Evolutionary conservation across 2,113 vertebrate species (phyloP).

Genomic region (Lasiurus cinereus): DNA sequence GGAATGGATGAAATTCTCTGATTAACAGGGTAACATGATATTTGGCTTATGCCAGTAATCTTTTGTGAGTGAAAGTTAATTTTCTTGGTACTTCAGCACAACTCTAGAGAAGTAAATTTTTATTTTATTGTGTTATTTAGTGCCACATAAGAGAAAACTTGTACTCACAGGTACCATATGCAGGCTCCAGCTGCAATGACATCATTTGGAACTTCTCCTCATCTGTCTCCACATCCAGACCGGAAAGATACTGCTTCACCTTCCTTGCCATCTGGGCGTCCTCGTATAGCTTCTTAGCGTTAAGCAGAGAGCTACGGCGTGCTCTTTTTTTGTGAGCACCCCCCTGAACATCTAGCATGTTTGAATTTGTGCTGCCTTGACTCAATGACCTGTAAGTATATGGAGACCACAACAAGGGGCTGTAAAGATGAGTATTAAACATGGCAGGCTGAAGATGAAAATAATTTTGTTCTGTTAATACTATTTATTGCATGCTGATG

Average conservation of each 20-base stretch:
- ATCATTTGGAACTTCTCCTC: constrained; percentile 96
- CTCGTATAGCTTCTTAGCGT: constrained; percentile 98
- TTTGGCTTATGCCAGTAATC: neutral
- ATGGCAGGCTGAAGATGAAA: constrained; percentile 76
- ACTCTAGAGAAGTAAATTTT: constrained; percentile 4
- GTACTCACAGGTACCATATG: constrained; percentile 95
- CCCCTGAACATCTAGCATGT: constrained; percentile 96
- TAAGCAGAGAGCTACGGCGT: constrained; percentile 96
- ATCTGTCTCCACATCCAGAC: constrained; percentile 94
- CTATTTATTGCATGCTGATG: constrained; percentile 89
- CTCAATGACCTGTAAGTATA: constrained; percentile 93
- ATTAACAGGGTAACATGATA: neutral
- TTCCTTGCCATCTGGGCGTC: constrained; percentile 98
- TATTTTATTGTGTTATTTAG: neutral
- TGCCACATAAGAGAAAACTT: neutral
- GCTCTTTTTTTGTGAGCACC: constrained; percentile 96
- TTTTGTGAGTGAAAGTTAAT: neutral
- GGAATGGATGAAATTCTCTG: neutral
- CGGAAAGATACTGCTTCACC: constrained; percentile 97
- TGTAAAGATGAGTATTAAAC: neutral
- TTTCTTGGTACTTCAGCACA: constrained; percentile 5
- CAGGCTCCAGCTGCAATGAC: constrained; percentile 96
- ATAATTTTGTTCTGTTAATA: constrained; percentile 87
- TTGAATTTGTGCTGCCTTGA: constrained; percentile 98
- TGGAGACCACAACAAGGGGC: constrained; percentile 47